These are phyloP conservation scores for Borostomias antarcticus DNA, from an alignment of 2,797 vertebrate genomes.

Conservation along the genomic window DNA sequence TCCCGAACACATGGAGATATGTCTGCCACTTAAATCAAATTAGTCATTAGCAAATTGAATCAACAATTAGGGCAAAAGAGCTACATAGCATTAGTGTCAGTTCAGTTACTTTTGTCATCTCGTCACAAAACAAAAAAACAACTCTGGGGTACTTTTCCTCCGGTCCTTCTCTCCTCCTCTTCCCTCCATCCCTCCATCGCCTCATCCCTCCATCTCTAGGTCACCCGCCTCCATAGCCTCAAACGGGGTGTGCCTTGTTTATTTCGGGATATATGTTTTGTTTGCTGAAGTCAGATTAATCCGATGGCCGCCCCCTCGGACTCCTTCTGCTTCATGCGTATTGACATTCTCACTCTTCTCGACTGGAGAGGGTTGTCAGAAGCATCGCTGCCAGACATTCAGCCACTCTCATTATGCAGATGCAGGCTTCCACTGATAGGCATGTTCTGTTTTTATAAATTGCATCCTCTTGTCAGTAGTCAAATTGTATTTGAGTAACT, in stretches of 20 bases:
- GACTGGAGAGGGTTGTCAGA: slow-evolving; percentile 88
- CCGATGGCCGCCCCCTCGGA: slow-evolving; percentile 65
- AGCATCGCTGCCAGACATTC: slow-evolving; percentile 87
- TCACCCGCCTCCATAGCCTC: slow-evolving; percentile 65
- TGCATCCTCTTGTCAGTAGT: slow-evolving; percentile 94
- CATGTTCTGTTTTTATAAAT: slow-evolving; percentile 94
- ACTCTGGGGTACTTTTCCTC: slow-evolving; percentile 66
- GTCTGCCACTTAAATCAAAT: slow-evolving; percentile 90
- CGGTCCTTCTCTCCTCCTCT: slow-evolving; percentile 56
- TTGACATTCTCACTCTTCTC: slow-evolving; percentile 81
- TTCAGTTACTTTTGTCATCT: slow-evolving; percentile 72
- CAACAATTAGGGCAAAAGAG: slow-evolving; percentile 87
- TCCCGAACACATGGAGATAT: slow-evolving; percentile 74
- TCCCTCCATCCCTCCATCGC: neutral
- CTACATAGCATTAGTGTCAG: slow-evolving; percentile 85
- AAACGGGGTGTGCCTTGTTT: slow-evolving; percentile 62
- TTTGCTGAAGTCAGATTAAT: slow-evolving; percentile 78
- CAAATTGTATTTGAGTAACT: slow-evolving; percentile 96
- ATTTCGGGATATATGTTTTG: slow-evolving; percentile 78
- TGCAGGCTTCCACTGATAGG: slow-evolving; percentile 85
- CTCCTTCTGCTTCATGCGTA: slow-evolving; percentile 78
- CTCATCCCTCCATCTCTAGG: neutral
- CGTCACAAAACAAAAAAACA: slow-evolving; percentile 67
- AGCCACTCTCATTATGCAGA: slow-evolving; percentile 97
- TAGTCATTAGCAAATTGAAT: slow-evolving; percentile 87